Conservation (phyloP, 2,113 vertebrate genomes). For the Siniperca chuatsi region DNA sequence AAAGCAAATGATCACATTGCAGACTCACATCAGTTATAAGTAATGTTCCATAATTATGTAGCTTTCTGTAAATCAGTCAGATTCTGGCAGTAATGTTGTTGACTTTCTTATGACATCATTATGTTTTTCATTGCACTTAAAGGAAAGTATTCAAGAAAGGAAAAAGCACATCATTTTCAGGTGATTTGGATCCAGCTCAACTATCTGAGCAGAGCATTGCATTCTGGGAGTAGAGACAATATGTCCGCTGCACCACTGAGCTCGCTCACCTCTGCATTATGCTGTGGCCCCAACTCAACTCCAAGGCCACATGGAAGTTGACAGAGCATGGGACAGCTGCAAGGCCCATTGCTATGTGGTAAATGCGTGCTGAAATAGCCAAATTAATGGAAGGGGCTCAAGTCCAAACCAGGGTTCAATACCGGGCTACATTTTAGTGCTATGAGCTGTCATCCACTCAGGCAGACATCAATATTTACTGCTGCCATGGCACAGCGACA, state of each 20-base stretch:
- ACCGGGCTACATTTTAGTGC: conserved; percentile 60
- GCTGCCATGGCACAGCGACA: conserved; percentile 67
- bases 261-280: conserved; percentile 40
- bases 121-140: not conserved
- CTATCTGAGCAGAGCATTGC: not conserved
- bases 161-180: not conserved
- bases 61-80: not conserved
- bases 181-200: not conserved
- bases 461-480: conserved; percentile 77
- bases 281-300: conserved; percentile 33
- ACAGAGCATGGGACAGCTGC: conserved; percentile 70
- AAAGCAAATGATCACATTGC: too few species aligned
- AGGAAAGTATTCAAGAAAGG: not conserved
- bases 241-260: conserved; percentile 35
- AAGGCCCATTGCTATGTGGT: conserved; percentile 61
- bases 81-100: not conserved
- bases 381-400: conserved; percentile 80
- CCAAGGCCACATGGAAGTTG: conserved; percentile 58
- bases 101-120: not conserved
- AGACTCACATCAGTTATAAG: not conserved
- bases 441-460: conserved; percentile 60
- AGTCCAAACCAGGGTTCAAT: conserved; percentile 73
- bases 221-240: conserved; percentile 36
- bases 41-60: not conserved
- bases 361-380: conserved; percentile 74